phyloP scores from a whole-genome alignment of 2,113 vertebrate species.

The Entelurus aequoreus region DNA sequence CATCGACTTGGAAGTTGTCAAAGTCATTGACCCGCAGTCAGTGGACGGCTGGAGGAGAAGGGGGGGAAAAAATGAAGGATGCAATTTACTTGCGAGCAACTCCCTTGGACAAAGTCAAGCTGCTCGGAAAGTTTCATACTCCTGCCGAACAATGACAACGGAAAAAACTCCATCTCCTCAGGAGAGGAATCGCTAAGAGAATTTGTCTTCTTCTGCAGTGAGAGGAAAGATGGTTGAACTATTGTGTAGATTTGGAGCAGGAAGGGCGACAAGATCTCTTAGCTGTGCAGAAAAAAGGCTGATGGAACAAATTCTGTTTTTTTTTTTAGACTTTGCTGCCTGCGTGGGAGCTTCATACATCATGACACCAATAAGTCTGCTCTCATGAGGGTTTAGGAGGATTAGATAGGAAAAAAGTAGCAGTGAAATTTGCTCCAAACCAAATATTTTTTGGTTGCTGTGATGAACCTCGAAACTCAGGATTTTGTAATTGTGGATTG shows the following conservation, averaged over 20 bases:
- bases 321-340: neutral
- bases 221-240: neutral
- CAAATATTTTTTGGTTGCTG: neutral
- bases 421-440: neutral
- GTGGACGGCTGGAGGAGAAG: neutral
- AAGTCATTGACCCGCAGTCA: constrained; percentile 17
- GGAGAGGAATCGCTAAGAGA: neutral
- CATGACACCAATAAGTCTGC: constrained; percentile 5
- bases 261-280: neutral
- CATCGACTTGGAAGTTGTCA: constrained; percentile 3
- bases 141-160: neutral
- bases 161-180: neutral
- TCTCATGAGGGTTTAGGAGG: constrained; percentile 1
- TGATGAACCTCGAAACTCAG: too few species aligned
- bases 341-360: constrained; percentile 3
- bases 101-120: neutral
- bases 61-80: constrained; percentile 11
- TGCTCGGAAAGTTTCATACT: neutral
- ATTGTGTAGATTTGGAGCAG: neutral
- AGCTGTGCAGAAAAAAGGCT: neutral
- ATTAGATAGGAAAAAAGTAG: neutral
- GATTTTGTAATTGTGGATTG: too few species aligned
- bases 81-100: neutral
- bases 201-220: neutral
- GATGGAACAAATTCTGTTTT: neutral